Evolutionary conservation across 2,888 invertebrate genomes (phyloP), one percentile per base, ranked within the genome.

Genomic region (Rhagonycha lutea): DNA sequence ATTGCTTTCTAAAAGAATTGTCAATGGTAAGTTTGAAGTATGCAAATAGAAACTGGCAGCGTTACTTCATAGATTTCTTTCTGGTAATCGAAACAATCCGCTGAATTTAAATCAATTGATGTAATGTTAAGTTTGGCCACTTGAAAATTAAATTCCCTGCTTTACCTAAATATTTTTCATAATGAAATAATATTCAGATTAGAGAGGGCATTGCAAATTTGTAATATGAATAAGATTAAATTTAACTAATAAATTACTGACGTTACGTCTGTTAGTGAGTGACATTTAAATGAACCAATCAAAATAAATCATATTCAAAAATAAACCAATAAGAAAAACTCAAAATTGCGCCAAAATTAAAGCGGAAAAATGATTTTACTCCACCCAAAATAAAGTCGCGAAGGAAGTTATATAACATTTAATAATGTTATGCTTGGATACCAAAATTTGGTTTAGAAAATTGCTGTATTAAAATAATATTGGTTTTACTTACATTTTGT

Each of bases 401-500:
- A 23, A 65, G 24, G n/a, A 65, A 65, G 24, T 65, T 65, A 65
- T 18, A 65, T 23, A 65, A 23, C n/a, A 65, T 14, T 24, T 47
- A 47, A 47, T 47, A 47, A 47, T n/a, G 47, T 47, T 47, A 47
- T 7, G n/a, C 47, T n/a, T 47, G 5, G n/a, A 47, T n/a, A n/a
- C 47, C 47, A n/a, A 47, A 47, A n/a, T 47, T 47, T 47, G 12
- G 5, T n/a, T 47, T n/a, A n/a, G 47, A n/a, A 47, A 47, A 47
- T 47, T 47, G 9, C 7, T 28, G 8, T 28, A 47, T 2, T n/a
- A 47, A 2, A 47, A n/a, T 7, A 47, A 47, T 47, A 47, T 47
- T 47, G 47, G n/a, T n/a, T 47, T 28, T 71, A 77, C 77, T 71
- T 73, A 77, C 73, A 72, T 47, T 28, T 75, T 71, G 65, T n/a